Percentiles rank a stretch among this genome's conserved stretches.
phyloP scores from a whole-genome alignment of 2,797 vertebrate species.

The Adrianichthys oophorus region DNA sequence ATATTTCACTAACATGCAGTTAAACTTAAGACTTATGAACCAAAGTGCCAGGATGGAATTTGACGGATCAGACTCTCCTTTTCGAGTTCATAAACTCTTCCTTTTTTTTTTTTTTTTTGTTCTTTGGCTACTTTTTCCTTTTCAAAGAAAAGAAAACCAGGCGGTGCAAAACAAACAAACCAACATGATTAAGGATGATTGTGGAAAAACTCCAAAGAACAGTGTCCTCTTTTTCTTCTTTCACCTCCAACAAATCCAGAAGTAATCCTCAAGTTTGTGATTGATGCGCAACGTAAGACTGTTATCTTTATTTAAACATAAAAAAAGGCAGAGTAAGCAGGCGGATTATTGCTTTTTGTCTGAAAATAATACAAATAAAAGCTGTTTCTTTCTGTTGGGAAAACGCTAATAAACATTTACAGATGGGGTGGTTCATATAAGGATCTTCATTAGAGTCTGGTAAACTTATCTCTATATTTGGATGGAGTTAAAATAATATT shows the following conservation, averaged over 20 bases:
- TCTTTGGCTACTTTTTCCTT: constrained; percentile 74
- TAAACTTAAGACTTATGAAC: constrained; percentile 48
- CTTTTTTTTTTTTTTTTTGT: constrained; percentile 42
- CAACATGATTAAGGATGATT: not conserved
- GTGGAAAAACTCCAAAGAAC: too few species aligned
- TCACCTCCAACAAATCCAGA: too few species aligned
- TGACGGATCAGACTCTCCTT: constrained; percentile 27
- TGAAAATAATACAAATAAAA: constrained; percentile 58
- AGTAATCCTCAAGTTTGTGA: too few species aligned
- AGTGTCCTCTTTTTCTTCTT: too few species aligned
- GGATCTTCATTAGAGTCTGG: constrained; percentile 64
- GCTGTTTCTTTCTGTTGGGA: constrained; percentile 53
- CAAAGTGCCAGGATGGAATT: constrained; percentile 17
- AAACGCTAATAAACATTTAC: constrained; percentile 62
- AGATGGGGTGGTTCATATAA: constrained; percentile 67
- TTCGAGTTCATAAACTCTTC: constrained; percentile 44
- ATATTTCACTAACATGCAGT: constrained; percentile 71
- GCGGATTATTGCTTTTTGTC: constrained; percentile 79
- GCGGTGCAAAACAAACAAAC: constrained; percentile 41
- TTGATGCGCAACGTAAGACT: too few species aligned
- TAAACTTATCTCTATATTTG: constrained; percentile 71
- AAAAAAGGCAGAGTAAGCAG: too few species aligned
- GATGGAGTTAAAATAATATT: constrained; percentile 76
- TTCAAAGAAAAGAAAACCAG: constrained; percentile 51
- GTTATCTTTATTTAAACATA: too few species aligned